Conservation (phyloP, 2,113 vertebrate genomes). For the Gymnocephalus cernua region DNA sequence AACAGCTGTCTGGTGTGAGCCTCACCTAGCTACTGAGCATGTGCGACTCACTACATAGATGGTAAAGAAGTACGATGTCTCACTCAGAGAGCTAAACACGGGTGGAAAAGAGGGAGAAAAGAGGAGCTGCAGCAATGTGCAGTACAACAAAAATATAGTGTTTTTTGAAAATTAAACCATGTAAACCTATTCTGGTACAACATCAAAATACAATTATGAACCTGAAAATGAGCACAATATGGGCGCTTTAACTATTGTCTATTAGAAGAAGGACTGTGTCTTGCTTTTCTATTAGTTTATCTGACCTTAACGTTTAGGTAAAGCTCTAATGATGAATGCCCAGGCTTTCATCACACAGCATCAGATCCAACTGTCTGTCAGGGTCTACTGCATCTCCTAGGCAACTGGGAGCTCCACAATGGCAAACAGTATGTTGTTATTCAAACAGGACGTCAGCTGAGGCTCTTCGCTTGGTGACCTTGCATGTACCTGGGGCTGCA, state of each 20-base stretch:
- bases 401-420: slow-evolving; percentile 53
- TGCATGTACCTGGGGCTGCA: slow-evolving; percentile 10
- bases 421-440: slow-evolving; percentile 46
- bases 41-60: no score
- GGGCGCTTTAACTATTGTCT: not conserved
- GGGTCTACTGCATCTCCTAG: slow-evolving; percentile 58
- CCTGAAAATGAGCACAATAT: no score
- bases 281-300: not conserved
- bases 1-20: no score
- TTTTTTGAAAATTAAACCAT: no score
- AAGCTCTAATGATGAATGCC: slow-evolving; percentile 1
- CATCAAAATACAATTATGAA: no score
- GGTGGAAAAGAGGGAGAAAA: no score
- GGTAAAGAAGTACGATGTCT: no score
- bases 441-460: slow-evolving; percentile 36
- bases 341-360: not conserved
- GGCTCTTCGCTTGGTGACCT: slow-evolving; percentile 18
- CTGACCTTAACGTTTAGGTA: not conserved
- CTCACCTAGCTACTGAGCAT: no score
- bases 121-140: no score
- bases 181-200: no score
- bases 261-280: not conserved
- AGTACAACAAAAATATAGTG: no score
- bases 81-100: no score
- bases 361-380: slow-evolving; percentile 49